A percentile compares a stretch with the other conserved stretches of the same genome.
These are phyloP conservation scores for Pachypeltis micranthus DNA, from an alignment of 1,140 invertebrate species.

Conservation along the genomic window DNA sequence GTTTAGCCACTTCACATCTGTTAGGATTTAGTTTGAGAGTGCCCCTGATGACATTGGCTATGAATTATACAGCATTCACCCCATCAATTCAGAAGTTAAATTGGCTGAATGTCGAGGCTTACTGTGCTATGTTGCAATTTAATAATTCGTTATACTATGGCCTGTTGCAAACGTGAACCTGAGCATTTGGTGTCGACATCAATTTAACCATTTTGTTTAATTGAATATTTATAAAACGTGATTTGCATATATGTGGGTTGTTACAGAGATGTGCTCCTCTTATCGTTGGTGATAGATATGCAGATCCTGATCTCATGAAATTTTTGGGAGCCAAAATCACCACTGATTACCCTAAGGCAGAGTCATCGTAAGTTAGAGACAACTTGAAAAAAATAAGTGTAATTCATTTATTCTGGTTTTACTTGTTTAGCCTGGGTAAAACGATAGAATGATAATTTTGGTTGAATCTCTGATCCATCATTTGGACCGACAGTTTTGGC, in stretches of 20 bases:
- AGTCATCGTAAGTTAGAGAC: constrained; percentile 10
- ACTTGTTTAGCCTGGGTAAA: too few species aligned
- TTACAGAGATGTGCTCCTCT: constrained; percentile 12
- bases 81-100: background rate
- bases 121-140: background rate
- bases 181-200: too few species aligned
- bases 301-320: constrained; percentile 17
- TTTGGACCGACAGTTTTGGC: too few species aligned
- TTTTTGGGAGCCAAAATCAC: constrained; percentile 15
- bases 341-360: constrained; percentile 12
- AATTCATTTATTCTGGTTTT: too few species aligned
- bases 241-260: too few species aligned
- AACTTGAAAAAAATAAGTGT: background rate
- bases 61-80: background rate
- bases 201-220: too few species aligned
- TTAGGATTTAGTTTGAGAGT: background rate
- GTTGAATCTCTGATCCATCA: too few species aligned
- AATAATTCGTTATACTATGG: constrained; percentile 2
- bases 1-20: background rate
- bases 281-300: constrained; percentile 14
- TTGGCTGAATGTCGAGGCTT: background rate
- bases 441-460: too few species aligned
- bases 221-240: too few species aligned
- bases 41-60: background rate
- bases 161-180: too few species aligned